Evolutionary conservation across 2,888 invertebrate species (phyloP).

Genomic region (Conistra vaccinii): DNA sequence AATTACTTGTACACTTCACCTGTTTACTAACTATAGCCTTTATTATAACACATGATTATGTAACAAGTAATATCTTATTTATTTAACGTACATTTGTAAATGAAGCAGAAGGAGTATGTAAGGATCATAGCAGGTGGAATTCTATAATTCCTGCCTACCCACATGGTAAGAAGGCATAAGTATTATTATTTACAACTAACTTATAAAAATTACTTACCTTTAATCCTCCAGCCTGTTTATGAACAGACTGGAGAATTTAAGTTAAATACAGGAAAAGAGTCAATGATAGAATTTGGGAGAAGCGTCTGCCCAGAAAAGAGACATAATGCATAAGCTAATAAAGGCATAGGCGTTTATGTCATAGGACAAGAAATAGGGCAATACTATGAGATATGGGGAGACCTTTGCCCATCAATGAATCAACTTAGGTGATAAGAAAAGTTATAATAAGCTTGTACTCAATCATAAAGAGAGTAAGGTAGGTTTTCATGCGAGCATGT

Average conservation of each 20-base stretch:
- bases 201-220: no score
- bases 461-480: background rate
- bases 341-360: no score
- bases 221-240: no score
- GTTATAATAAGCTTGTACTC: background rate
- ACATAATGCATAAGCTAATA: background rate
- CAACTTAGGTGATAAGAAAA: background rate
- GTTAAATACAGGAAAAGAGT: background rate
- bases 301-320: background rate
- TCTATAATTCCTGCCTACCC: no score
- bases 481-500: background rate
- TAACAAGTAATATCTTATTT: constrained; percentile 22
- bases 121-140: no score
- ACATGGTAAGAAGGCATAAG: no score
- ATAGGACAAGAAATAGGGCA: no score
- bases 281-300: background rate
- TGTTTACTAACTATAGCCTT: constrained; percentile 40
- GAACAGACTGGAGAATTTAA: no score
- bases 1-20: constrained; percentile 57
- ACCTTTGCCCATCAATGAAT: background rate
- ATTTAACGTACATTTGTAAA: background rate
- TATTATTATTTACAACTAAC: no score
- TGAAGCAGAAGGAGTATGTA: no score
- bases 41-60: constrained; percentile 19
- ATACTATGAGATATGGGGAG: background rate